Base-by-base conservation (phyloP, 2,888 invertebrate genomes). In the Copidosoma aretas region DNA sequence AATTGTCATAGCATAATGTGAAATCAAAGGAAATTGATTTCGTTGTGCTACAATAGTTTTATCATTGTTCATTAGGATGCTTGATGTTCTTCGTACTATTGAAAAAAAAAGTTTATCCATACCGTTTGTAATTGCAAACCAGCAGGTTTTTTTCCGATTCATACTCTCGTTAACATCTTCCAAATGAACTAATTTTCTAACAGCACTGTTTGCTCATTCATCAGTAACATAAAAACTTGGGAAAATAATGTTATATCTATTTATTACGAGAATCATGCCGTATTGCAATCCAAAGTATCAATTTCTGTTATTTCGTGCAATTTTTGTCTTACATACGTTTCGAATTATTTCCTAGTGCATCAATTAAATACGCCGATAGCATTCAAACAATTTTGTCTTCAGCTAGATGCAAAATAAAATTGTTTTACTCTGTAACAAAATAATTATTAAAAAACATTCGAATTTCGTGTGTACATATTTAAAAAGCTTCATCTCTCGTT, bases 121-220 rank as follows among this genome's bases (percentile, higher is more conserved):
- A 65, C 39, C 15, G 68, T 68, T 64, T 64, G 71, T 15, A 41
- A 5, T 8, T n/a, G 10, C 25, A 19, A 19, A 41, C 5, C 17
- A 19, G 15, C 4, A 17, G 3, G 58, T 32, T 43, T 51, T 61
- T 19, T 54, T 60, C 46, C 58, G 51, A 49, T 60, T 69, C 62
- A 54, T 46, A 15, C 17, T n/a, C 19, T 64, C 17, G 32, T 19
- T 19, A 39, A 39, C 39, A 12, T 12, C 21, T 64, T 78, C 77
- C 46, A 82, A 71, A 67, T 75, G 71, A 43, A 73, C 53, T 60
- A 80, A 73, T 71, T 72, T 74, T 21, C 77, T 77, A 53, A 75
- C 70, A 32, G 77, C 76, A 32, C 78, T 77, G 73, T 80, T 80
- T n/a, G 75, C 76, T 64, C 78, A 75, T 46, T 79, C 79, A 75